Evolutionary conservation across 1,140 invertebrate species (phyloP), one percentile per base, ranked within the genome.

Genomic region (Drosophila serrata): DNA sequence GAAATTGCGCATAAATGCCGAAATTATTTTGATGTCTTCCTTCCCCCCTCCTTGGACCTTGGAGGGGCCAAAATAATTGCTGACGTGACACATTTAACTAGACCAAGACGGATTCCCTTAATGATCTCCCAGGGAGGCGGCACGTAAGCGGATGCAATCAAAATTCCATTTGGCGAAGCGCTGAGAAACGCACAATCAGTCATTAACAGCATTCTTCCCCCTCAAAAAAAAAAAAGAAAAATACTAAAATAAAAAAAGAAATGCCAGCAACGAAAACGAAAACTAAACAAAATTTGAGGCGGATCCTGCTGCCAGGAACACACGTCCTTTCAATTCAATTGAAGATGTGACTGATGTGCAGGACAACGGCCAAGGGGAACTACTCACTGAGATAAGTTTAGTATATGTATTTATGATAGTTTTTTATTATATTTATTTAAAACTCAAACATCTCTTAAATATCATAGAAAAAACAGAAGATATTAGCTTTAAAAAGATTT

Each of bases 101-200:
- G 74, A 76, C 74, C 73, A 77, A 77, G 55, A 77, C 48, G 63
- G 31, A 65, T 57, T 75, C 55, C 37, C 65, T 67, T 69, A 69
- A 69, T 69, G 62, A 69, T 67, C 62, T 69, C 62, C 63, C 62
- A 59, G 55, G 62, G 48, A 77, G 63, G 42, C 70, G 81, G 63
- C 84, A 88, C 84, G 85, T 90, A 90, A 85, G 81, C 85, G 85
- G 85, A 88, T 85, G 88, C 85, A 88, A 88, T 88, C 85, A 88
- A 88, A 90, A 88, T 90, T 90, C 85, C 85, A 88, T 90, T 88
- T 88, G 69, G 85, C 67, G 61, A 62, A 84, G 73, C 62, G 73
- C 80, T 80, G 76, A 88, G 85, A 75, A 85, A 79, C 77, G 85
- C 85, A 90, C 85, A 88, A 88, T 88, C 81, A 85, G 81, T 88